phyloP scores from a whole-genome alignment of 2,797 vertebrate species.

The Phyllotis vaccarum region DNA sequence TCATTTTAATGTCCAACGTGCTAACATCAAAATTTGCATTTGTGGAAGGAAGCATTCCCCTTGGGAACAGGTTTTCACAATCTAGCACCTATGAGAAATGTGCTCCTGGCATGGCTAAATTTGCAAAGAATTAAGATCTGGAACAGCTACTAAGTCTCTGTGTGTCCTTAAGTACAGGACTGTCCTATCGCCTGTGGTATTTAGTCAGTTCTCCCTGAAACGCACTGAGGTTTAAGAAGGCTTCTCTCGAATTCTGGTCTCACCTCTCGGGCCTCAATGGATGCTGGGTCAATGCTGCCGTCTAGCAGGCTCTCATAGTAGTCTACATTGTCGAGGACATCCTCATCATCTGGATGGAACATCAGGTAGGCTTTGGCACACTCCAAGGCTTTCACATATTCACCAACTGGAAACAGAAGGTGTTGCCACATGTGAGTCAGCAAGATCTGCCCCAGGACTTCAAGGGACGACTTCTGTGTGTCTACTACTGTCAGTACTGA shows the following conservation, averaged over 20 bases:
- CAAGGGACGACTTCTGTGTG: neutral
- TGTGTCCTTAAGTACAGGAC: neutral
- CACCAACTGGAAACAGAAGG: slow-evolving; percentile 87
- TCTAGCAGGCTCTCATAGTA: slow-evolving; percentile 92
- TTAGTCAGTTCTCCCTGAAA: neutral
- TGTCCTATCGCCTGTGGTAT: neutral
- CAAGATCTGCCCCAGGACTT: neutral
- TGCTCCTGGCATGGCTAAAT: neutral
- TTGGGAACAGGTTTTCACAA: neutral
- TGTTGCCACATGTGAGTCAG: neutral
- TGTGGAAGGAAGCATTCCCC: neutral
- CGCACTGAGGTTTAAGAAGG: neutral
- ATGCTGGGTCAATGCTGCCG: slow-evolving; percentile 80
- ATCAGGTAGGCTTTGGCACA: slow-evolving; percentile 95
- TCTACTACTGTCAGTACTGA: neutral
- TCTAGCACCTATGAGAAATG: neutral
- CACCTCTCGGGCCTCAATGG: slow-evolving; percentile 92
- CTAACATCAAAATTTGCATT: neutral
- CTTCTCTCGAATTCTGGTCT: slow-evolving; percentile 62
- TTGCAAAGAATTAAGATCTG: neutral
- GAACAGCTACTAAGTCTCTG: neutral
- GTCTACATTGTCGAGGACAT: slow-evolving; percentile 93
- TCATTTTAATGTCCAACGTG: slow-evolving; percentile 3
- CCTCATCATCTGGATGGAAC: slow-evolving; percentile 93
- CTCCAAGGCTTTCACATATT: slow-evolving; percentile 91